phyloP scores from a whole-genome alignment of 2,888 invertebrate species.

The Labia minor region DNA sequence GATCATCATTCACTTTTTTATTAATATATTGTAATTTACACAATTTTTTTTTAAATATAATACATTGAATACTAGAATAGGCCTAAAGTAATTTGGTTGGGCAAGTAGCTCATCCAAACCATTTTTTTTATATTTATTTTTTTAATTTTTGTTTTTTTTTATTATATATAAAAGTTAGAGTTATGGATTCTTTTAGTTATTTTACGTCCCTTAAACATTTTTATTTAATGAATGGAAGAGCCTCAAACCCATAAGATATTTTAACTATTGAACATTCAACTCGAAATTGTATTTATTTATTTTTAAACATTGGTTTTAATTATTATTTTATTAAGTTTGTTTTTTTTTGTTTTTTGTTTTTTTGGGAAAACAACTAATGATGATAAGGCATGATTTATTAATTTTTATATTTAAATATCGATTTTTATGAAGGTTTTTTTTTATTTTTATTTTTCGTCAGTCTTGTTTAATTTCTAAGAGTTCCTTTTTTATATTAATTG shows the following conservation, averaged over 20 bases:
- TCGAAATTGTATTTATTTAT: slow-evolving; percentile 22
- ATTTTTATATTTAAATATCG: background rate
- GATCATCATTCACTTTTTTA: background rate
- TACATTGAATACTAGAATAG: background rate
- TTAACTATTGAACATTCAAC: too few relatives aligned
- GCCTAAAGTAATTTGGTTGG: background rate
- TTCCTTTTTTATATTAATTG: too few relatives aligned
- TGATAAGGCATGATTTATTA: slow-evolving; percentile 13
- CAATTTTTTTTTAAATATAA: too few relatives aligned
- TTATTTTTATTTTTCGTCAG: background rate
- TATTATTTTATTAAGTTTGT: slow-evolving; percentile 29
- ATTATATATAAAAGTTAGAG: too few relatives aligned
- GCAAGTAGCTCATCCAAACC: background rate
- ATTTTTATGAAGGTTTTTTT: too few relatives aligned
- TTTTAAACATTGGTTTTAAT: slow-evolving; percentile 30
- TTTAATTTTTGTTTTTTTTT: too few relatives aligned
- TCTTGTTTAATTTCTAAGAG: background rate
- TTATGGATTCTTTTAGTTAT: too few relatives aligned
- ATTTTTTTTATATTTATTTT: too few relatives aligned
- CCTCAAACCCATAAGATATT: too few relatives aligned
- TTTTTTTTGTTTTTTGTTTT: slow-evolving; percentile 26
- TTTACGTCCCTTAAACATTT: too few relatives aligned
- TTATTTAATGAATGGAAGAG: too few relatives aligned
- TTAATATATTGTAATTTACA: background rate
- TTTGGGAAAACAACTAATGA: background rate